Evolutionary conservation across 2,113 vertebrate species (phyloP).

Genomic region (Neogobius melanostomus): DNA sequence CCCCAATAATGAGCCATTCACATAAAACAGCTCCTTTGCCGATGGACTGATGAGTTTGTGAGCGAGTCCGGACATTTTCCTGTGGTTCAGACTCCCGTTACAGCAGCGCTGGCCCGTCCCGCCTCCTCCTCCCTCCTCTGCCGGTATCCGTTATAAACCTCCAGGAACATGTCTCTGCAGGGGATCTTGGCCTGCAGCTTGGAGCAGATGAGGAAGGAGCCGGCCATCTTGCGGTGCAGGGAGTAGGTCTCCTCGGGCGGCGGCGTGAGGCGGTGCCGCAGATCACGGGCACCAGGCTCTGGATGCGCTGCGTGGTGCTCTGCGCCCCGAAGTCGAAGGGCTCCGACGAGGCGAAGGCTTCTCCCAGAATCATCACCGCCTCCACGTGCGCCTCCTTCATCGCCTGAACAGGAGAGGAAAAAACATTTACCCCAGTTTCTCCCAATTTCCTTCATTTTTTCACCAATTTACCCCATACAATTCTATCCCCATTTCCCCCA

Average conservation of each 20-base stretch:
- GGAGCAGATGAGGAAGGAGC: slow-evolving; percentile 90
- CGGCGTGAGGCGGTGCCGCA: slow-evolving; percentile 84
- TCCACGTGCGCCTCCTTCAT: slow-evolving; percentile 86
- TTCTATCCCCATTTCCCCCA: no score
- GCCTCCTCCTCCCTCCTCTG: slow-evolving; percentile 30
- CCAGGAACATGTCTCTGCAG: slow-evolving; percentile 84
- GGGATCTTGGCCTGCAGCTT: slow-evolving; percentile 79
- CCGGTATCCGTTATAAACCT: slow-evolving; percentile 74
- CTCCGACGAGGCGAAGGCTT: slow-evolving; percentile 79
- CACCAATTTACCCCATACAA: no score
- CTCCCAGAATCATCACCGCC: slow-evolving; percentile 89
- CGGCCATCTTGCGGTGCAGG: slow-evolving; percentile 90
- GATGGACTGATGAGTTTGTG: no score
- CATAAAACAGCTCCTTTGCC: no score
- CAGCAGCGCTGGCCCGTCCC: not conserved
- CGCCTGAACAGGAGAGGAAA: slow-evolving; percentile 63
- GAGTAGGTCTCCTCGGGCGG: slow-evolving; percentile 90
- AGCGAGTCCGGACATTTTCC: not conserved
- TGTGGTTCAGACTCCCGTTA: not conserved
- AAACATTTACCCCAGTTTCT: no score
- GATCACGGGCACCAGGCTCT: slow-evolving; percentile 83
- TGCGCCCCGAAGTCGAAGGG: slow-evolving; percentile 86
- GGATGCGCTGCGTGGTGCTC: slow-evolving; percentile 82
- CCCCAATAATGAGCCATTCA: no score
- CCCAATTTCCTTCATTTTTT: no score